A percentile compares a stretch with the other conserved stretches of the same genome.
Evolutionary conservation across 2,888 invertebrate species (phyloP).

Genomic region (Pseudeuparius sepicola): DNA sequence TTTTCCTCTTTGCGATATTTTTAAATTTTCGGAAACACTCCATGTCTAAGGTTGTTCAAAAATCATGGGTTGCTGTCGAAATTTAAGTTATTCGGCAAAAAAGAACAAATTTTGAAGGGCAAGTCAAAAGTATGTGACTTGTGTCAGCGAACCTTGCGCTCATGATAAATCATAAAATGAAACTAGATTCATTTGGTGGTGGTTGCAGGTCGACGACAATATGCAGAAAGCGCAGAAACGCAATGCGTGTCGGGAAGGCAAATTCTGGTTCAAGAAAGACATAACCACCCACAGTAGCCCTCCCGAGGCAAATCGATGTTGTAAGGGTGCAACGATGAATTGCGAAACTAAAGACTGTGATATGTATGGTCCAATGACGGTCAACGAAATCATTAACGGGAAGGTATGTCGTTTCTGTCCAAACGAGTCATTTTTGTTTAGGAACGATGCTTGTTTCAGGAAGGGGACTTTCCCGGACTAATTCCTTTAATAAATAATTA

Average conservation of each 20-base stretch:
- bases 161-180: too few relatives aligned
- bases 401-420: slow-evolving; percentile 61
- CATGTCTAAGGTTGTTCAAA: too few relatives aligned
- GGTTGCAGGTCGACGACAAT: slow-evolving; percentile 78
- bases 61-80: too few relatives aligned
- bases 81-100: too few relatives aligned
- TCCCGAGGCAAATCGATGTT: slow-evolving; percentile 37
- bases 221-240: slow-evolving; percentile 91
- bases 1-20: too few relatives aligned
- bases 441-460: too few relatives aligned
- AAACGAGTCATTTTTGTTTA: slow-evolving; percentile 8
- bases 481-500: slow-evolving; percentile 91
- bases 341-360: slow-evolving; percentile 35
- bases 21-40: too few relatives aligned
- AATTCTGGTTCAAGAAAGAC: slow-evolving; percentile 90
- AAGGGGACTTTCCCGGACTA: slow-evolving; percentile 86
- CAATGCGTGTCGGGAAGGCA: slow-evolving; percentile 71
- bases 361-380: slow-evolving; percentile 71
- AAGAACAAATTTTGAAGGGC: too few relatives aligned
- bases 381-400: slow-evolving; percentile 96
- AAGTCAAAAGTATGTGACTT: too few relatives aligned
- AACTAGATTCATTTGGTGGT: too few relatives aligned
- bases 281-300: slow-evolving; percentile 48
- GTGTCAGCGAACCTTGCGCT: too few relatives aligned
- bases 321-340: slow-evolving; percentile 29